Conservation (phyloP, 2,888 invertebrate species). For the Melanargia galathea region DNA sequence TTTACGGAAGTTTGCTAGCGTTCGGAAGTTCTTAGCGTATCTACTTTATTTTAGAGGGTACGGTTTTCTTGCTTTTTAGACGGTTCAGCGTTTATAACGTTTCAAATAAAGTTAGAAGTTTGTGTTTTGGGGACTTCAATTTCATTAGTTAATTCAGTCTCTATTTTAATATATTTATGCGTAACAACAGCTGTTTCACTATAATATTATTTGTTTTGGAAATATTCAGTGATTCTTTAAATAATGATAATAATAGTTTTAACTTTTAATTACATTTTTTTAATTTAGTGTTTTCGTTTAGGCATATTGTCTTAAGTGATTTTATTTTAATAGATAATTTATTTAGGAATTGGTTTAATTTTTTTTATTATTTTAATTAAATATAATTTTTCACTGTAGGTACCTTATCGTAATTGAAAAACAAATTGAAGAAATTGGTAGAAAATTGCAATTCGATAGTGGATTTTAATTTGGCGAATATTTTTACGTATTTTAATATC, state of each 20-base stretch:
- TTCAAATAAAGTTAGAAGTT: slow-evolving; percentile 12
- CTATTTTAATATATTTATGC: background rate
- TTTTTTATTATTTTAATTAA: background rate
- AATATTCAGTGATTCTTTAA: too few species aligned
- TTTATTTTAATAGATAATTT: background rate
- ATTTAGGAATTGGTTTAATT: background rate
- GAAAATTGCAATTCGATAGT: too few species aligned
- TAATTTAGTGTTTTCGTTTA: too few species aligned
- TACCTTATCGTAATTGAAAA: too few species aligned
- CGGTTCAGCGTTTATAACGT: slow-evolving; percentile 14
- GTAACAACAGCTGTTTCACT: too few species aligned
- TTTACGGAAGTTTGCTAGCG: slow-evolving; percentile 32
- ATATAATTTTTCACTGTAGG: too few species aligned
- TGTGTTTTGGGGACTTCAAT: slow-evolving; percentile 2
- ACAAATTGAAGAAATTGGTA: too few species aligned
- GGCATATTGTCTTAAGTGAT: background rate
- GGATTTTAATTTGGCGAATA: too few species aligned
- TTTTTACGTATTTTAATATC: too few species aligned
- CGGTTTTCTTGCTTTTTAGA: slow-evolving; percentile 23
- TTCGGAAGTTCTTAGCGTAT: slow-evolving; percentile 27
- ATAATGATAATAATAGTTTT: too few species aligned
- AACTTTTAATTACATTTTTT: too few species aligned
- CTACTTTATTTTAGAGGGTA: slow-evolving; percentile 21
- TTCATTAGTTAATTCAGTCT: background rate
- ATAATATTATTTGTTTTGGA: too few species aligned